Base-by-base conservation (phyloP, 2,888 invertebrate genomes). In the Dorcus hopei region DNA sequence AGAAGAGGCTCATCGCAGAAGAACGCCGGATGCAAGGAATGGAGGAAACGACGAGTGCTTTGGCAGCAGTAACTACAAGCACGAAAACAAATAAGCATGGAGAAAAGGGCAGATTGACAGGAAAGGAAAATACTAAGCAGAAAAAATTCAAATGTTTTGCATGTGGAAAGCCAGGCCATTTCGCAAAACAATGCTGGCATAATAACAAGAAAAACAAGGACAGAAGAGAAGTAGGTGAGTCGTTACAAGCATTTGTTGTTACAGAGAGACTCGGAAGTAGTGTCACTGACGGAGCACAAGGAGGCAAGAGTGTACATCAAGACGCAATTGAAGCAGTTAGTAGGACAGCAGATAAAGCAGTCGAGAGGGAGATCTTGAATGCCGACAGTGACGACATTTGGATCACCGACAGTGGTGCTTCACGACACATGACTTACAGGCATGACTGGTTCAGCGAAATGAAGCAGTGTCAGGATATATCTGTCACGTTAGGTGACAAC, bases 351-450 rank as follows among this genome's bases (percentile, higher is more conserved):
- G 9, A 43, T n/a, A 41, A 23, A 8, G 42, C 14, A 14, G 11
- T 6, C 8, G 40, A 33, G 8, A 19, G 38, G 9, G 9, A 26
- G 14, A n/a, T n/a, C n/a, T n/a, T n/a, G n/a, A n/a, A n/a, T n/a
- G n/a, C n/a, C n/a, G 38, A 49, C 11, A 11, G 11, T 14, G 58
- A 58, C 23, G 58, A 61, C 11, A 33, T 43, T 5, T 70, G 68
- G 68, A 62, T 65, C 11, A 49, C 67, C 57, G 68, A 70, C 52
- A 68, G 66, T 52, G 70, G 68, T 45, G 67, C 65, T n/a, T 70
- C 67, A n/a, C n/a, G n/a, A n/a, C n/a, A n/a, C n/a, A n/a, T n/a
- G n/a, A n/a, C n/a, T n/a, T n/a, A n/a, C n/a, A n/a, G n/a, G n/a
- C n/a, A n/a, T n/a, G n/a, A n/a, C n/a, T n/a, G n/a, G n/a, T n/a